These are phyloP conservation scores for Galaxea fascicularis DNA, from an alignment of 92 coral and sea anemone species.

Conservation along the genomic window DNA sequence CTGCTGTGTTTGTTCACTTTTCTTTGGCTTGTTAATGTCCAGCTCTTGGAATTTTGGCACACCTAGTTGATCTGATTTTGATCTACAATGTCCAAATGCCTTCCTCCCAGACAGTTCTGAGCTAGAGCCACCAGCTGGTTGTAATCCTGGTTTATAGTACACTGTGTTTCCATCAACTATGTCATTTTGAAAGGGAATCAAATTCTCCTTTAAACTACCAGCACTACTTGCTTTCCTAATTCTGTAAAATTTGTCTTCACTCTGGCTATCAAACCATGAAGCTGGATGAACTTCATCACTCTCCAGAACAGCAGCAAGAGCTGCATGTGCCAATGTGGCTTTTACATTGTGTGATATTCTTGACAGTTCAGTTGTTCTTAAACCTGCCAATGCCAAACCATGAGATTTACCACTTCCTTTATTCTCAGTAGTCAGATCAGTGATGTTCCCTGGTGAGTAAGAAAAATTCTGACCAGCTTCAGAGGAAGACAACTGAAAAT, in stretches of 20 bases:
- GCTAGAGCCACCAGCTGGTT: not conserved
- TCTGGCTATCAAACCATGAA: conserved; percentile 83
- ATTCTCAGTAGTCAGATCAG: not conserved
- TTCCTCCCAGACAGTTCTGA: conserved; percentile 63
- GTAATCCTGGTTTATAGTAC: not conserved
- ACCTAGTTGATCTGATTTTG: conserved; percentile 89
- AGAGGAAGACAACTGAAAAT: conserved; percentile 5
- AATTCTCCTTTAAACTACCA: conserved; percentile 59
- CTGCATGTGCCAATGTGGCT: conserved; percentile 92
- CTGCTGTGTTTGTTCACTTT: conserved; percentile 19
- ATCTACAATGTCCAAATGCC: conserved; percentile 86
- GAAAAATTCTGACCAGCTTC: conserved; percentile 49
- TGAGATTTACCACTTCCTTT: not conserved
- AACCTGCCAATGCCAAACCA: not conserved
- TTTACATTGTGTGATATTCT: conserved; percentile 38
- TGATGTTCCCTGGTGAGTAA: conserved; percentile 29
- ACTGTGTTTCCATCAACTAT: not conserved
- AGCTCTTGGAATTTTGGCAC: conserved; percentile 45
- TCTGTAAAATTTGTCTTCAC: conserved; percentile 33
- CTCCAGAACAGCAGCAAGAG: conserved; percentile 90
- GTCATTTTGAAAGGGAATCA: conserved; percentile 19
- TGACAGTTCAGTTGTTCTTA: conserved; percentile 10
- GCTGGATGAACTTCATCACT: conserved; percentile 80
- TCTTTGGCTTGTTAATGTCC: conserved; percentile 8
- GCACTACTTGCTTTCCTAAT: conserved; percentile 53